A percentile compares a stretch with the other conserved stretches of the same genome.
Conservation (phyloP, 2,797 vertebrate genomes). For the Knipowitschia caucasica region DNA sequence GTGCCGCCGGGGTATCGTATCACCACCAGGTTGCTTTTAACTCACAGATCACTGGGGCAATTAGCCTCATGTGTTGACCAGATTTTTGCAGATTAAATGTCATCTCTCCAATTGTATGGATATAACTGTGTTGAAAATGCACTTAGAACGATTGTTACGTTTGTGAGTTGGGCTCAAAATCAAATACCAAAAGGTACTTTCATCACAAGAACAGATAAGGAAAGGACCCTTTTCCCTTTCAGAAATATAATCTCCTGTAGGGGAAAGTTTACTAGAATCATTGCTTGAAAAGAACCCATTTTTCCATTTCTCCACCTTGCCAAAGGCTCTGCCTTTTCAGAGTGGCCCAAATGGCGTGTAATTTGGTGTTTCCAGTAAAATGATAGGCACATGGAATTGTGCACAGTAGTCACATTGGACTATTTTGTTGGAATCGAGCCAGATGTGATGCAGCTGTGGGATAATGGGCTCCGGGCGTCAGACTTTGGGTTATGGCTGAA, state of each 20-base stretch:
- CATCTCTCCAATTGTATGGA: no score
- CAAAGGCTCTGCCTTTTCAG: constrained; percentile 1
- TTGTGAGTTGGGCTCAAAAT: no score
- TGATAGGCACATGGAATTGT: background rate
- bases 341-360: background rate
- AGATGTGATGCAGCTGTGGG: constrained; percentile 5
- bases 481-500: constrained; percentile 1
- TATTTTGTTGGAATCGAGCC: constrained; percentile 6
- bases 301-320: background rate
- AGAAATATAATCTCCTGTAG: background rate
- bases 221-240: background rate
- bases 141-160: no score
- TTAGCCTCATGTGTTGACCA: no score
- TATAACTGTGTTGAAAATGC: no score
- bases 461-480: background rate
- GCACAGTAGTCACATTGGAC: background rate
- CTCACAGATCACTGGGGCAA: no score
- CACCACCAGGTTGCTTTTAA: no score
- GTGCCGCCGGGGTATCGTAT: no score
- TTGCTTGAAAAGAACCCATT: background rate
- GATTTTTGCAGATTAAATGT: no score
- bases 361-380: constrained; percentile 5
- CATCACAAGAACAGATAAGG: no score
- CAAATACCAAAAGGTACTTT: no score
- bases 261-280: background rate